Evolutionary conservation across 2,888 invertebrate genomes (phyloP).

Genomic region (Coelopa pilipes): DNA sequence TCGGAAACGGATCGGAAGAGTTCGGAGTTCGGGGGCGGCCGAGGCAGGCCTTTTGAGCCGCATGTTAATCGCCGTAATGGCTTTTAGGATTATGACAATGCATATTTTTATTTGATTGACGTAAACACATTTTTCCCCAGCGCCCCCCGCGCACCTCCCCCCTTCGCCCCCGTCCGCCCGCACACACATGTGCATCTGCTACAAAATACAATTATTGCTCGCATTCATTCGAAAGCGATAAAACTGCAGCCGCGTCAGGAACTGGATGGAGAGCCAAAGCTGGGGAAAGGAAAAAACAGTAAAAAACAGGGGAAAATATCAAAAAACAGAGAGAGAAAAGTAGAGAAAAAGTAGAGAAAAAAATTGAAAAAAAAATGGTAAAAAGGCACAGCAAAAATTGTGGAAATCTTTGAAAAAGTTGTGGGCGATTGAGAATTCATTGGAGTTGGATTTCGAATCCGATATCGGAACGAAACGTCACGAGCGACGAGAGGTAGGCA

Average conservation of each 20-base stretch:
- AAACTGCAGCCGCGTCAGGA: neutral
- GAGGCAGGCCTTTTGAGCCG: neutral
- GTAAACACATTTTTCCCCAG: constrained; percentile 55
- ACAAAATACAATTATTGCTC: constrained; percentile 32
- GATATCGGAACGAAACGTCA: neutral
- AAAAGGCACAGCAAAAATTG: neutral
- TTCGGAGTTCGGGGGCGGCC: too few relatives aligned
- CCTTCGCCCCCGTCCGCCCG: constrained; percentile 5
- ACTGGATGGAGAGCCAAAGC: neutral
- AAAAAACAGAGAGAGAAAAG: too few relatives aligned
- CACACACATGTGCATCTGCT: neutral
- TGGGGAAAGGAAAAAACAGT: too few relatives aligned
- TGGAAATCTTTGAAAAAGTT: neutral
- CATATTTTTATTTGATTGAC: constrained; percentile 62
- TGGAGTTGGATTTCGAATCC: constrained; percentile 37
- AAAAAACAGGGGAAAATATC: too few relatives aligned
- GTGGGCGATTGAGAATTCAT: too few relatives aligned
- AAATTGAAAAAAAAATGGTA: too few relatives aligned
- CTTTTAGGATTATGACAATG: constrained; percentile 56
- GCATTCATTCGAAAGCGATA: constrained; percentile 14
- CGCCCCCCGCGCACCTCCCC: constrained; percentile 46
- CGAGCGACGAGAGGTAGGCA: too few relatives aligned
- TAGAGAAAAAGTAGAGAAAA: too few relatives aligned
- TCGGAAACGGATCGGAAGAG: too few relatives aligned
- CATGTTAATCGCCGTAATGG: constrained; percentile 37